Evolutionary conservation across 2,113 vertebrate genomes (phyloP), one percentile per base, ranked within the genome.

Genomic region (Leuciscus idus): DNA sequence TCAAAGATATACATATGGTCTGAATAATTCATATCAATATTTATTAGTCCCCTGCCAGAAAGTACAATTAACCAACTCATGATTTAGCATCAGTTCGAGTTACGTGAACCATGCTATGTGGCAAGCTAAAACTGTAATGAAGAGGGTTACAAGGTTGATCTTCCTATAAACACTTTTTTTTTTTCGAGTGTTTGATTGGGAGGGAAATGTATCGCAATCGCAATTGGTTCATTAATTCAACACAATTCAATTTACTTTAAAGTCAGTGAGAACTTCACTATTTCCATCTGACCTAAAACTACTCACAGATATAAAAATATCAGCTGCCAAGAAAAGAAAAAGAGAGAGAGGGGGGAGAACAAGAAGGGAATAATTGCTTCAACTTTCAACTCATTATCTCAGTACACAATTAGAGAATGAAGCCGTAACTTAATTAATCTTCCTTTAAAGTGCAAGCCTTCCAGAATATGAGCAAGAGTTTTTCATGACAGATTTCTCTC

Each of bases 11-110:
- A 92, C 88, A 92, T 91, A 91, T 88, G 87, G 88, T 91, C 86
- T 88, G 88, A 90, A 88, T 92, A 90, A 92, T 92, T 89, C 87
- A 91, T 91, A 93, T 92, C 86, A 91, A 92, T 93, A 93, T 92
- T 93, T 92, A 93, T 93, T 91, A 92, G 85, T 83, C 89, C 85
- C 90, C 90, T 91, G 92, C 91, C 86, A 83, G 61, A 84, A 87
- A 85, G 83, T 87, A 86, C 89, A 92, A 92, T 93, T 92, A 92
- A 87, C 90, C 89, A 93, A 92, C 91, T 90, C 91, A 92, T 90
- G 88, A 93, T 89, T 89, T 88, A 90, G 75, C 90, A 84, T 92
- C 90, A 91, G 87, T 89, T 89, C 83, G 26, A 87, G 88, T 78
- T 86, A 33, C 11, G 82, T 68, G 6, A 89, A 83, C 83, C 59